Percentiles rank a stretch among this genome's conserved stretches.
phyloP scores from a whole-genome alignment of 2,888 invertebrate genomes.

The Epirrita christyi region DNA sequence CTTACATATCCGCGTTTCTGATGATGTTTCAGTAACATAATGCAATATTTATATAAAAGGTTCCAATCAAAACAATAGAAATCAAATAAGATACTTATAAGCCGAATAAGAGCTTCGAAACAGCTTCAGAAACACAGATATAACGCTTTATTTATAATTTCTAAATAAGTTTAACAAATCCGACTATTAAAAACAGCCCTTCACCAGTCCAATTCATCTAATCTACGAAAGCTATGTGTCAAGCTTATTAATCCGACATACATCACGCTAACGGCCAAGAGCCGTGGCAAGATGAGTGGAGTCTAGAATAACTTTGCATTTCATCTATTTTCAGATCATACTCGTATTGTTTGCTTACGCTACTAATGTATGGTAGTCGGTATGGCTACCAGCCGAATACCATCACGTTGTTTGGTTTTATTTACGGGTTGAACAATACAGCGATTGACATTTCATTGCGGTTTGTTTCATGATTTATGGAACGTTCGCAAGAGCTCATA shows the following conservation, averaged over 20 bases:
- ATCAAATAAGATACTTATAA: not conserved
- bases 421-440: slow-evolving; percentile 62
- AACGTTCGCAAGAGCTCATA: slow-evolving; percentile 19
- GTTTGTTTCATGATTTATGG: slow-evolving; percentile 28
- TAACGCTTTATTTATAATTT: slow-evolving; percentile 59
- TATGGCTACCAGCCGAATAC: slow-evolving; percentile 7
- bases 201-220: slow-evolving; percentile 34
- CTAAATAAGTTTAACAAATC: slow-evolving; percentile 32
- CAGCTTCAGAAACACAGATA: slow-evolving; percentile 61
- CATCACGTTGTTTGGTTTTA: slow-evolving; percentile 11
- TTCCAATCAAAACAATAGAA: not conserved
- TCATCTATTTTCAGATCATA: slow-evolving; percentile 57
- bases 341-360: slow-evolving; percentile 60
- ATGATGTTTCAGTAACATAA: slow-evolving; percentile 38
- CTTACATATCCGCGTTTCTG: slow-evolving; percentile 70
- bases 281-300: slow-evolving; percentile 34
- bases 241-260: slow-evolving; percentile 58
- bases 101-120: slow-evolving; percentile 10
- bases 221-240: slow-evolving; percentile 39
- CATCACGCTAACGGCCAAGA: slow-evolving; percentile 42
- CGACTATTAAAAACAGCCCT: slow-evolving; percentile 22
- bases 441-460: slow-evolving; percentile 60
- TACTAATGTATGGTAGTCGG: slow-evolving; percentile 55
- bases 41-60: not conserved
- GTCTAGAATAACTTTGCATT: slow-evolving; percentile 58